Percentiles rank a stretch among this genome's conserved stretches.
These are phyloP conservation scores for Polypedilum pembai DNA, from an alignment of 1,140 invertebrate genomes.

Conservation along the genomic window DNA sequence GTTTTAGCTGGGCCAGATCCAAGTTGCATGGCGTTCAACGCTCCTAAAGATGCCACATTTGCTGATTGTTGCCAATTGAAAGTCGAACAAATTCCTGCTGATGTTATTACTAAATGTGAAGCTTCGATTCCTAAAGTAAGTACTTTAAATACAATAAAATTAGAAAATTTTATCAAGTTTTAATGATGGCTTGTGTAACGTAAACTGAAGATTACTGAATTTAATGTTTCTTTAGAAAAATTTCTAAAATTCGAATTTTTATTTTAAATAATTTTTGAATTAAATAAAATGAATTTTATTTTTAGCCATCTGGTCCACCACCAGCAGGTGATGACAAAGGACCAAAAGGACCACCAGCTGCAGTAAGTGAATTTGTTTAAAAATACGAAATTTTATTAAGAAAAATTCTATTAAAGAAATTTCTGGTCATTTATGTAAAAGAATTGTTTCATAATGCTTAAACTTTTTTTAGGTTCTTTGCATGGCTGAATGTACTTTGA, in stretches of 20 bases:
- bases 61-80: neutral
- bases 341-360: neutral
- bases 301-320: neutral
- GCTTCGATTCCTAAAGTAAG: neutral
- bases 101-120: neutral
- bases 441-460: too few species aligned
- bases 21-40: neutral
- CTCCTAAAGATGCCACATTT: neutral
- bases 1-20: neutral
- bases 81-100: neutral
- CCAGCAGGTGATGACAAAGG: neutral
- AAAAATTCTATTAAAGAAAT: too few species aligned
- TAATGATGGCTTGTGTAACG: too few species aligned
- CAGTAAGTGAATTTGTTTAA: too few species aligned
- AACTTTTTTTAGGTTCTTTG: neutral
- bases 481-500: conserved; percentile 15
- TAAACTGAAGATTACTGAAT: too few species aligned
- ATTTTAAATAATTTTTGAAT: too few species aligned
- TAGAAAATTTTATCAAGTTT: too few species aligned
- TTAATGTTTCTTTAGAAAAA: too few species aligned
- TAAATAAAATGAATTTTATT: neutral
- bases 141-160: neutral
- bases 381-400: too few species aligned
- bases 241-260: too few species aligned
- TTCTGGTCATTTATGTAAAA: too few species aligned